Base-by-base conservation (phyloP, 2,888 invertebrate genomes). In the Drosophila flavopinicola region DNA sequence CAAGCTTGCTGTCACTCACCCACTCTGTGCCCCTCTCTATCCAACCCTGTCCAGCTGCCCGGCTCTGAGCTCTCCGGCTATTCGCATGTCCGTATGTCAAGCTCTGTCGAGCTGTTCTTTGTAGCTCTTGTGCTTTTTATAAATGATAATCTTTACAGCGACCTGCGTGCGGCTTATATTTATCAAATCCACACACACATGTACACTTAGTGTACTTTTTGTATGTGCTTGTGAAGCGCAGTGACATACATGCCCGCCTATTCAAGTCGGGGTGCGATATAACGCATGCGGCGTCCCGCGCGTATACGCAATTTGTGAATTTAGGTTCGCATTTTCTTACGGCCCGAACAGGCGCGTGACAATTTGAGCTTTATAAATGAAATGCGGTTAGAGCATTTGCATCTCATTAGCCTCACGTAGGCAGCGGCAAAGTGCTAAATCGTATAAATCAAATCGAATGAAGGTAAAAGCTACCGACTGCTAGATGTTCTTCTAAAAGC, bases 81-180 rank as follows among this genome's bases (percentile, higher is more conserved):
- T 45, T 35, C 29, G 15, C 47, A 5, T 42, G 32, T 37, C 37
- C 45, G 30, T 42, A 33, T 48, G 49, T 33, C 30, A 9, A 47
- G 42, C 47, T 37, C n/a, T 15, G 27, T 27, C 27, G 53, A 47
- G 42, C 52, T 30, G 49, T 48, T 71, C n/a, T 51, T 32, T 39
- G 45, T 29, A 41, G 65, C 49, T 75, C 67, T 61, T 66, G 64
- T 63, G 67, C 65, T 71, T 76, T 74, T 73, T 75, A 70, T 74
- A 82, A 76, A 85, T 77, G 63, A 83, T 77, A 66, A 71, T 79
- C 71, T 70, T 59, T 47, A 39, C 51, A 45, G 30, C 59, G 54
- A 71, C 71, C 71, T 70, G 63, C 67, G 70, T 76, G 59, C 30
- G 51, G 66, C 77, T 76, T 79, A 70, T 76, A 78, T 79, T 76